Evolutionary conservation across 2,888 invertebrate genomes (phyloP).

Genomic region (Calameuta pallipes): DNA sequence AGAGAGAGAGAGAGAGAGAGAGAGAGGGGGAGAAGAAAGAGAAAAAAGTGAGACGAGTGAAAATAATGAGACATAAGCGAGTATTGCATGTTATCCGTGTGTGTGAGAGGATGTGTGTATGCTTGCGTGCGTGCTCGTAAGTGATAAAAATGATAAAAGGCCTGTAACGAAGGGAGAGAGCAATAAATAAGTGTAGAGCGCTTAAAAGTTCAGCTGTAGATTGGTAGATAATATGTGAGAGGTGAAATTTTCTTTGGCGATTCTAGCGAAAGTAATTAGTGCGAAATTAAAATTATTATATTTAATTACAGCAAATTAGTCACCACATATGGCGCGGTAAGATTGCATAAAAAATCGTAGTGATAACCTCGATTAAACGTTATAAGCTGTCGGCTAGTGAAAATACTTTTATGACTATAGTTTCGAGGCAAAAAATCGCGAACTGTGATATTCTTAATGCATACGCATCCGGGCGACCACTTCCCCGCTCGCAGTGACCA

Average conservation of each 20-base stretch:
- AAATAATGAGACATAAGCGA: neutral
- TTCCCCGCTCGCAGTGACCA: conserved; percentile 5
- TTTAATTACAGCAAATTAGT: neutral
- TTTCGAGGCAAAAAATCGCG: conserved; percentile 49
- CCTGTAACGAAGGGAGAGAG: neutral
- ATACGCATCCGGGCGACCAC: conserved; percentile 21
- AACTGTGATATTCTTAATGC: conserved; percentile 62
- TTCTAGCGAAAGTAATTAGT: neutral
- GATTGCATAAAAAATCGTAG: neutral
- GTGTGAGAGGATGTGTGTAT: neutral
- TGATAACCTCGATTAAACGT: conserved; percentile 17
- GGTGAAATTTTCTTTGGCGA: neutral
- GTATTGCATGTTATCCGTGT: neutral
- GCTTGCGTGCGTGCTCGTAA: neutral
- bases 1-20: neutral
- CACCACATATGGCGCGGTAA: neutral
- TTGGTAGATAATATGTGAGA: neutral
- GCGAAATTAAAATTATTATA: neutral
- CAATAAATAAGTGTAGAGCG: neutral
- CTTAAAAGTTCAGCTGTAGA: neutral
- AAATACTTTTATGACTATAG: conserved; percentile 32
- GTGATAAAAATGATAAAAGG: neutral
- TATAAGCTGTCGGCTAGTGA: conserved; percentile 33
- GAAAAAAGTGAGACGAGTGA: conserved; percentile 2
- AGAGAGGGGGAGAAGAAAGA: too few relatives aligned